Evolutionary conservation across 1,140 invertebrate genomes (phyloP), one percentile per base, ranked within the genome.

Genomic region (Papilio dardanus): DNA sequence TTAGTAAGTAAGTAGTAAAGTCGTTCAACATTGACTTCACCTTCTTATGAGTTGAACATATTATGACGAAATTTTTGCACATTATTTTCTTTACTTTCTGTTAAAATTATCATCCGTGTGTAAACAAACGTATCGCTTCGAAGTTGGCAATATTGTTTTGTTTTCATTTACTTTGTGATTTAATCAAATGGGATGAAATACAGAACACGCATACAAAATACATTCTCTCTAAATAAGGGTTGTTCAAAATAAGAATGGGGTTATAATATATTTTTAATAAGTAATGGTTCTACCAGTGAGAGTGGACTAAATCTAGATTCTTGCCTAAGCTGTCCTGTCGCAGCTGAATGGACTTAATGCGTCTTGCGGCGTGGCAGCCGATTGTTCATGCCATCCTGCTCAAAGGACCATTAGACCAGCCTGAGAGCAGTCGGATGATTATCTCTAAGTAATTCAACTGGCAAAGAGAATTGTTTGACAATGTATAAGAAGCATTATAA

Each of bases 291-390:
- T 10, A 62, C 3, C 24, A 62, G 54, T n/a, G 30, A 28, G 54
- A 62, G 24, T 24, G 54, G 4, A 14, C 54, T 62, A 28, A 16
- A 62, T 62, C 54, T 28, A 62, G 54, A 16, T 28, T 62, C 54
- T 28, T 28, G 54, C 14, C 54, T 62, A 62, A 28, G 21, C 21
- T 62, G 21, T 30, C 30, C 8, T 62, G 54, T 62, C 24, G 24
- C 21, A 62, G 54, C 54, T 62, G 54, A 62, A 62, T 62, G 24
- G 54, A 62, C 7, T 62, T 28, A 62, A 62, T 62, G 54, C 24
- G 4, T 62, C 54, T 14, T 62, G 54, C 54, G 54, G 54, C 3
- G 10, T 30, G 54, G 12, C 24, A 28, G 54, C 21, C 54, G 54
- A 62, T 62, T 62, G 54, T 62, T 62, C 54, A 24, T 62, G 2